Evolutionary conservation across 2,888 invertebrate species (phyloP).

Genomic region (Trypoxylon attenuatum): DNA sequence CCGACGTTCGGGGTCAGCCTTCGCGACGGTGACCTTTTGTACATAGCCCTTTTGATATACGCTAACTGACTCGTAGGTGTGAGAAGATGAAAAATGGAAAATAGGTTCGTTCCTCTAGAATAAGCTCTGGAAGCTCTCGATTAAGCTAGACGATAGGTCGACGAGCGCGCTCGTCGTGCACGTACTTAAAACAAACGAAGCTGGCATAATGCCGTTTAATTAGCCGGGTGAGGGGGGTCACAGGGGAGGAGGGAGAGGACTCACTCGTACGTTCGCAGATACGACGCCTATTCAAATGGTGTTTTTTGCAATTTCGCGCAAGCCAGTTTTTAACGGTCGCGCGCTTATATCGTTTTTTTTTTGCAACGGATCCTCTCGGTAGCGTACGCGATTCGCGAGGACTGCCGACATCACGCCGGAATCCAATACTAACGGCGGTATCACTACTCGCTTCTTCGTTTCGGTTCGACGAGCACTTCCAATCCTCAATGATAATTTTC

Average conservation of each 20-base stretch:
- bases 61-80: constrained; percentile 58
- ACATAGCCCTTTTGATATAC: constrained; percentile 69
- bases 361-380: not conserved
- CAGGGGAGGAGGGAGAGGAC: constrained; percentile 6
- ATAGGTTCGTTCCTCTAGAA: constrained; percentile 61
- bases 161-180: constrained; percentile 39
- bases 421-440: not conserved
- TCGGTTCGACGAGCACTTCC: no score
- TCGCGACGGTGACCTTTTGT: constrained; percentile 49
- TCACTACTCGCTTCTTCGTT: not conserved
- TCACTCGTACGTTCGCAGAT: constrained; percentile 12
- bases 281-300: not conserved
- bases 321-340: not conserved
- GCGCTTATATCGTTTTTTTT: not conserved
- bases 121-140: constrained; percentile 52
- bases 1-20: constrained; percentile 7
- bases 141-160: constrained; percentile 29
- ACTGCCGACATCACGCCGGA: not conserved
- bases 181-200: constrained; percentile 48
- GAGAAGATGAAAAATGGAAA: constrained; percentile 18
- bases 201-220: not conserved
- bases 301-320: not conserved
- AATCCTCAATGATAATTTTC: no score
- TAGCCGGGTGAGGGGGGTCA: not conserved
- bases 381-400: not conserved